Conservation (phyloP, 2,113 vertebrate genomes). For the Cyphotilapia sp. region DNA sequence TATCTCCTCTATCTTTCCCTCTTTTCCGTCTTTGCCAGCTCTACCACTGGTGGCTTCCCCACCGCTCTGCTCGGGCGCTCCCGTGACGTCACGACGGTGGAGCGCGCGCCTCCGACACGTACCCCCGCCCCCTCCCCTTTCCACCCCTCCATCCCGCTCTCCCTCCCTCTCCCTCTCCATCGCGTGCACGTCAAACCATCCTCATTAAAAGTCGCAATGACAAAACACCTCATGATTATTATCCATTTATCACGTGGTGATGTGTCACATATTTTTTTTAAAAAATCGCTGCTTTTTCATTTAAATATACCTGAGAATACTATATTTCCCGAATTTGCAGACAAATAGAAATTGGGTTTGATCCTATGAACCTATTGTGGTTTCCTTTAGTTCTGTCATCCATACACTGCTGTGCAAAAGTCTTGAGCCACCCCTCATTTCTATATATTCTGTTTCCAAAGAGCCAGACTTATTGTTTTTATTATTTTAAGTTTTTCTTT, state of each 20-base stretch:
- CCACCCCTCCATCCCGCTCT: neutral
- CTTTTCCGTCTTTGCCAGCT: conserved; percentile 41
- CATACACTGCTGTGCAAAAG: neutral
- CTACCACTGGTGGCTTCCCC: conserved; percentile 47
- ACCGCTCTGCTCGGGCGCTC: conserved; percentile 26
- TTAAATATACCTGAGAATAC: neutral
- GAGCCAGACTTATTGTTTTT: neutral
- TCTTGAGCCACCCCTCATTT: neutral
- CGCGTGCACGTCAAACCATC: neutral
- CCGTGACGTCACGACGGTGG: conserved; percentile 50
- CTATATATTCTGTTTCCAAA: neutral
- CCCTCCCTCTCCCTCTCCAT: neutral
- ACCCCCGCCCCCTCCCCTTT: neutral
- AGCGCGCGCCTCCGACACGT: conserved; percentile 38
- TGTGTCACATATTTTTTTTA: neutral
- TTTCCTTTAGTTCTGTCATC: neutral
- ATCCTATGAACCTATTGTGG: neutral
- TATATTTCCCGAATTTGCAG: neutral
- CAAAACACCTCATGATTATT: neutral
- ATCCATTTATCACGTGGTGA: neutral
- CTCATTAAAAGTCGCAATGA: neutral
- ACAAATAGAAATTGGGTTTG: neutral
- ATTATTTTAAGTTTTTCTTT: neutral
- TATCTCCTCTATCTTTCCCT: conserved; percentile 12
- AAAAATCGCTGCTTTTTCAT: neutral